Evolutionary conservation across 2,113 vertebrate species (phyloP).

Genomic region (Pycnonotus jocosus): DNA sequence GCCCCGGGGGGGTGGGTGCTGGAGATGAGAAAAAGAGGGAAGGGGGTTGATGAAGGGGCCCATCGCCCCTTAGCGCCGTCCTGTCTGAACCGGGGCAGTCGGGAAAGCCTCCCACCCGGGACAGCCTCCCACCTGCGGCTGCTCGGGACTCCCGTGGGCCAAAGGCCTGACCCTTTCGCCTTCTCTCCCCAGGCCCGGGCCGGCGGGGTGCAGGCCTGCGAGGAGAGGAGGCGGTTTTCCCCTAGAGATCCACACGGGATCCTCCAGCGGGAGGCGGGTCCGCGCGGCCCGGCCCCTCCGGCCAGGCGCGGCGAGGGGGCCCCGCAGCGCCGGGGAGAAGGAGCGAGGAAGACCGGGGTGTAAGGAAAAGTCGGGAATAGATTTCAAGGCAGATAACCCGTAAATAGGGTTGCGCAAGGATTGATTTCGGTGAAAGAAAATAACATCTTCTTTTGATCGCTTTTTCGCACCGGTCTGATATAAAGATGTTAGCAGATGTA

Average conservation of each 20-base stretch:
- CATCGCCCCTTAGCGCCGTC: neutral
- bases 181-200: neutral
- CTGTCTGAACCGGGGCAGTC: neutral
- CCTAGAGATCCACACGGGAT: neutral
- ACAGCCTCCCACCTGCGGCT: neutral
- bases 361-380: neutral
- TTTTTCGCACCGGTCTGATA: neutral
- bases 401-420: neutral
- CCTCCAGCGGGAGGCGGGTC: neutral
- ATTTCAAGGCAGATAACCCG: neutral
- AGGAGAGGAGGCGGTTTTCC: neutral
- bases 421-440: neutral
- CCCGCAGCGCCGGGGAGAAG: neutral
- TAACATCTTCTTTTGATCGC: neutral
- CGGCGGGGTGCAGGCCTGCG: neutral
- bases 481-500: neutral
- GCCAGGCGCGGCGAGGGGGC: neutral
- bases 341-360: neutral
- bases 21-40: neutral
- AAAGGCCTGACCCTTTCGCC: neutral
- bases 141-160: neutral
- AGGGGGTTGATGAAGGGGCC: neutral
- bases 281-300: neutral
- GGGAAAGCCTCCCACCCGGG: neutral
- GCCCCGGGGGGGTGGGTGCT: constrained; percentile 3